A percentile compares a stretch with the other conserved stretches of the same genome.
Conservation (phyloP, 2,888 invertebrate species). For the Troides aeacus region DNA sequence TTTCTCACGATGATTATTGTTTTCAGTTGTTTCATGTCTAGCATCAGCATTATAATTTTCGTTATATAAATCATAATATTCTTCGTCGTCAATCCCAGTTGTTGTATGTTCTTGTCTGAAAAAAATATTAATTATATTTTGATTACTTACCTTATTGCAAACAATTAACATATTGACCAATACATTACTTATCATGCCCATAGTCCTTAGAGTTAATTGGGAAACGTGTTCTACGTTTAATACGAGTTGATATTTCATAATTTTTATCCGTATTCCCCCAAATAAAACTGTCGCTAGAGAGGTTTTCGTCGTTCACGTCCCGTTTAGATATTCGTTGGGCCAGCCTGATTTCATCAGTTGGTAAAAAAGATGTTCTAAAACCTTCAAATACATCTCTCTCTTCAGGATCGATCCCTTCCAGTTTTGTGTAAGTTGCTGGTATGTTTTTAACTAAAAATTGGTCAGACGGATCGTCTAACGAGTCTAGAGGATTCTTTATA, state of each 20-base stretch:
- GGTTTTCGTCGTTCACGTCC: conserved; percentile 51
- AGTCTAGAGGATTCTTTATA: conserved; percentile 47
- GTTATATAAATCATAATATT: conserved; percentile 25
- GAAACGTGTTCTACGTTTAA: conserved; percentile 62
- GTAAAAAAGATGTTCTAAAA: conserved; percentile 82
- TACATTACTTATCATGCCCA: conserved; percentile 44
- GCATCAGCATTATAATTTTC: conserved; percentile 9
- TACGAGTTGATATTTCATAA: conserved; percentile 46
- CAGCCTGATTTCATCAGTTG: conserved; percentile 73
- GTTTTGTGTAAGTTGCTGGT: conserved; percentile 59
- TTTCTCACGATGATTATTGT: conserved; percentile 15
- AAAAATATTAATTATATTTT: not conserved
- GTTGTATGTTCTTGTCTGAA: conserved; percentile 20
- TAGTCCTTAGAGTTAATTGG: conserved; percentile 52
- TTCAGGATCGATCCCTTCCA: conserved; percentile 72
- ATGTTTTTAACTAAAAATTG: conserved; percentile 59
- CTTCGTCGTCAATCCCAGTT: conserved; percentile 5
- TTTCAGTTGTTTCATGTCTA: not conserved
- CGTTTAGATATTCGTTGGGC: conserved; percentile 48
- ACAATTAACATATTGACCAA: not conserved
- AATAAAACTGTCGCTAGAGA: conserved; percentile 55
- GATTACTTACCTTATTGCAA: not conserved
- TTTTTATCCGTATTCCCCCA: conserved; percentile 48
- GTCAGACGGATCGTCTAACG: conserved; percentile 61
- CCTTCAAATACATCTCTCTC: conserved; percentile 81